Base-by-base conservation (phyloP, 2,797 vertebrate species). In the Pteropus rufus region DNA sequence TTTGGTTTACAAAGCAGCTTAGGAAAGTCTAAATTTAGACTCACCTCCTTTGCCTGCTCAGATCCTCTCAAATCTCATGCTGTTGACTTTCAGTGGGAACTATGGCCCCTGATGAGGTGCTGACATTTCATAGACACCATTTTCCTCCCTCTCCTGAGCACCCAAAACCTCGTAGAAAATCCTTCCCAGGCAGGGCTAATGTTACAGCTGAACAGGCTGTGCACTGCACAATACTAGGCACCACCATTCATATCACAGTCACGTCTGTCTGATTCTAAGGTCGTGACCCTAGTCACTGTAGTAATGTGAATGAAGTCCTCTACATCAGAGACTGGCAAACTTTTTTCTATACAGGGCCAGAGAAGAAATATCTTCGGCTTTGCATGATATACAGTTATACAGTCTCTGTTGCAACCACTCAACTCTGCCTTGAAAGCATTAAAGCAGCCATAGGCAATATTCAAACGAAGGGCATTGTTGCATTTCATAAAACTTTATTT, bases 11-110 rank as follows among this genome's bases (percentile, higher is more conserved):
- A 96, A 83, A 92, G 41, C 15, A 2, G 88, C 85, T 96, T 95
- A 87, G 88, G 88, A 39, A 92, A 96, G 41, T 94, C 93, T 97
- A 97, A 97, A 96, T 97, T 97, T 97, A 96, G 87, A 76, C 56
- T 91, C 92, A 88, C 82, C 65, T 92, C 84, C 81, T 56, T 77
- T 9, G n/a, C 65, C 79, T 92, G 75, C 76, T 94, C 86, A 94
- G 86, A 83, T 65, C 83, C 79, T 88, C 83, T 90, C 34, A 82
- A 88, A 54, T 60, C 73, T 76, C 81, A 39, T 18, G 49, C 89
- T 90, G 89, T 69, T 26, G 1, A 44, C 76, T 97, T 81, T 77
- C 41, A 46, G 89, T 65, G 93, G 88, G 90, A 94, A 90, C 46
- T n/a, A 29, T 0, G n/a, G 65, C 69, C 85, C 29, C 94, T 31